phyloP scores from a whole-genome alignment of 1,140 invertebrate species.

The Cotesia typhae region DNA sequence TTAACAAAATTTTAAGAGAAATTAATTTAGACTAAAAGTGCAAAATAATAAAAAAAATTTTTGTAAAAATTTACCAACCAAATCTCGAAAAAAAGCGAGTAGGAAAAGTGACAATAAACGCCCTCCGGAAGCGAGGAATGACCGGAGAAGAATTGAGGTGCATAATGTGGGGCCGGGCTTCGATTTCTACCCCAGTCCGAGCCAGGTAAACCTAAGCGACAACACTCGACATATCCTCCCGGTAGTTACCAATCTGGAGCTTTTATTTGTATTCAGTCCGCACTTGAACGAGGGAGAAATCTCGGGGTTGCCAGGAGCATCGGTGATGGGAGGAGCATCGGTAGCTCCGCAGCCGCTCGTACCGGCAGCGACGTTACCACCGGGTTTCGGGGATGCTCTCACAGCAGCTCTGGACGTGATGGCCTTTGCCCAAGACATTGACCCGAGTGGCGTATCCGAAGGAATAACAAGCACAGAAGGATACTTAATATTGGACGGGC shows the following conservation, averaged over 20 bases:
- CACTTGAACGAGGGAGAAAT: slow-evolving; percentile 49
- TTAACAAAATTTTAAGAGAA: no score
- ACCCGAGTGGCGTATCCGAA: slow-evolving; percentile 59
- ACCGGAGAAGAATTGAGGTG: slow-evolving; percentile 85
- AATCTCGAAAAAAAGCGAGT: slow-evolving; percentile 71
- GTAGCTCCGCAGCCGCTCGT: no score
- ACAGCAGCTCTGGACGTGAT: slow-evolving; percentile 84
- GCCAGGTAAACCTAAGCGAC: slow-evolving; percentile 62
- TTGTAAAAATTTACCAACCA: no score
- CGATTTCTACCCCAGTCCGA: slow-evolving; percentile 85
- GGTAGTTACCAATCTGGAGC: background rate
- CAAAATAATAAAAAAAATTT: no score
- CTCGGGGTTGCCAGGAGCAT: slow-evolving; percentile 44
- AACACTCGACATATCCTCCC: background rate
- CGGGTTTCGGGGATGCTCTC: slow-evolving; percentile 71
- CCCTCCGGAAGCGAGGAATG: slow-evolving; percentile 82
- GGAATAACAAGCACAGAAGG: slow-evolving; percentile 47
- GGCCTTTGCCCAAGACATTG: slow-evolving; percentile 78
- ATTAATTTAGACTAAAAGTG: no score
- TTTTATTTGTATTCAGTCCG: slow-evolving; percentile 45
- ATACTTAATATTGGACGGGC: slow-evolving; percentile 37
- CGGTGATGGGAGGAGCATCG: no score
- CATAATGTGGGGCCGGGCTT: slow-evolving; percentile 88
- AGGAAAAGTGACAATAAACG: slow-evolving; percentile 86
- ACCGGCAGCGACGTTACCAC: slow-evolving; percentile 40